Percentiles rank a stretch among this genome's conserved stretches.
These are phyloP conservation scores for Plutomurus gul DNA, from an alignment of 1,140 invertebrate species.

Conservation along the genomic window DNA sequence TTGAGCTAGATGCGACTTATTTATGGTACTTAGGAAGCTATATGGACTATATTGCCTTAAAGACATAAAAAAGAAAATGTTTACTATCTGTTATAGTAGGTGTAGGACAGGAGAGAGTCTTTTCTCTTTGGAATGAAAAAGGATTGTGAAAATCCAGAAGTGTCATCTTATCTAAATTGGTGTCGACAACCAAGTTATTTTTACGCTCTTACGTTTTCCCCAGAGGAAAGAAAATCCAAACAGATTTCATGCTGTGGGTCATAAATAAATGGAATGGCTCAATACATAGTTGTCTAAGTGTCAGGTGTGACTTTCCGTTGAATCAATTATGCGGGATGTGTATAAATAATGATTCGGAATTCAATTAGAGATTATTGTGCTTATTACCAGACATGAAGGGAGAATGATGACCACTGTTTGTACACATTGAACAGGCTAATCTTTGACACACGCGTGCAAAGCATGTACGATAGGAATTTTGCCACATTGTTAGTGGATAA, in stretches of 20 bases:
- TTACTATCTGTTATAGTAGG: background rate
- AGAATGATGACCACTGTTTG: no score
- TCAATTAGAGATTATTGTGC: background rate
- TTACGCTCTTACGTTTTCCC: background rate
- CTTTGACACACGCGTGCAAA: background rate
- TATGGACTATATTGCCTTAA: no score
- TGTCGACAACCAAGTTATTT: slow-evolving; percentile 28
- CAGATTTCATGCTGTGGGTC: background rate
- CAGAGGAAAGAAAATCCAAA: background rate
- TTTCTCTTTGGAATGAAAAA: background rate
- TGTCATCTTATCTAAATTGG: slow-evolving; percentile 30
- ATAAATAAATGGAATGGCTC: slow-evolving; percentile 19
- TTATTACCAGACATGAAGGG: background rate
- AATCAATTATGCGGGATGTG: background rate
- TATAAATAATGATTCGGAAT: slow-evolving; percentile 4
- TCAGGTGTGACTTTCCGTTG: background rate
- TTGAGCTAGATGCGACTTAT: no score
- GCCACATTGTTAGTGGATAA: background rate
- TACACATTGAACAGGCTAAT: no score
- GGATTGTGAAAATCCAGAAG: slow-evolving; percentile 24
- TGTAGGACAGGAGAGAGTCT: background rate
- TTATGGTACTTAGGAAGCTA: no score
- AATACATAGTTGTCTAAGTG: slow-evolving; percentile 34
- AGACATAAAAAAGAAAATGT: background rate
- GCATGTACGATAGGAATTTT: background rate